Percentiles rank a stretch among this genome's conserved stretches.
These are phyloP conservation scores for Pangasianodon gigas DNA, from an alignment of 2,113 vertebrate species.

Conservation along the genomic window DNA sequence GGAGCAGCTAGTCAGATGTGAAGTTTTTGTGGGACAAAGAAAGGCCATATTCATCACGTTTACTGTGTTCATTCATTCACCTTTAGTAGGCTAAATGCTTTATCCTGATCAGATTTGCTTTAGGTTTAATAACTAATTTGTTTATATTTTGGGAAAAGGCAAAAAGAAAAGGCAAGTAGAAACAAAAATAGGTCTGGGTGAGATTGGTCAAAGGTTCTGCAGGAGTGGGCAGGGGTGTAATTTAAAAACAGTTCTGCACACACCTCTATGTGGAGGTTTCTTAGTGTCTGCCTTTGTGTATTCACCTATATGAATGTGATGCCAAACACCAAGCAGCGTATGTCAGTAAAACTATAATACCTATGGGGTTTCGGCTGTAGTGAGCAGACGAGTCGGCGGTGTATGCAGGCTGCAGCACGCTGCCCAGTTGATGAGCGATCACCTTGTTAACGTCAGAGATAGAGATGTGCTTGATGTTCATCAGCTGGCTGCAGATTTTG, in stretches of 20 bases:
- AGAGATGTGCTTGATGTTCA: constrained; percentile 91
- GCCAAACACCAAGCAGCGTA: background rate
- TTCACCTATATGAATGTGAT: background rate
- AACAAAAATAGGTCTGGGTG: too few relatives aligned
- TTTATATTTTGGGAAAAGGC: too few relatives aligned
- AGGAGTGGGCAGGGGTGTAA: too few relatives aligned
- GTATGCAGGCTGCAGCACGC: constrained; percentile 84
- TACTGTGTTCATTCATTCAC: too few relatives aligned
- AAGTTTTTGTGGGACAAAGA: too few relatives aligned
- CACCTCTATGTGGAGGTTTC: background rate
- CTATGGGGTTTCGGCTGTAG: constrained; percentile 85
- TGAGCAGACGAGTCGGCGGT: constrained; percentile 60
- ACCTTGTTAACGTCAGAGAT: constrained; percentile 87
- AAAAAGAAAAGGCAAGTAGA: too few relatives aligned
- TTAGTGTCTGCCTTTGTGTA: background rate
- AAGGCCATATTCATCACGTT: too few relatives aligned
- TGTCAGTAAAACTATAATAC: constrained; percentile 60
- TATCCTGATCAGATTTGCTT: too few relatives aligned
- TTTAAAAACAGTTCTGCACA: background rate
- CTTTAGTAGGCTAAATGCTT: too few relatives aligned
- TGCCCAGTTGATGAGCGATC: constrained; percentile 91
- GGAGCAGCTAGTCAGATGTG: background rate
- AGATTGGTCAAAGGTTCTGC: too few relatives aligned
- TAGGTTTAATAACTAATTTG: too few relatives aligned
- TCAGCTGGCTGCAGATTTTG: constrained; percentile 85